phyloP scores from a whole-genome alignment of 2,113 vertebrate genomes.

The Zosterops lateralis region DNA sequence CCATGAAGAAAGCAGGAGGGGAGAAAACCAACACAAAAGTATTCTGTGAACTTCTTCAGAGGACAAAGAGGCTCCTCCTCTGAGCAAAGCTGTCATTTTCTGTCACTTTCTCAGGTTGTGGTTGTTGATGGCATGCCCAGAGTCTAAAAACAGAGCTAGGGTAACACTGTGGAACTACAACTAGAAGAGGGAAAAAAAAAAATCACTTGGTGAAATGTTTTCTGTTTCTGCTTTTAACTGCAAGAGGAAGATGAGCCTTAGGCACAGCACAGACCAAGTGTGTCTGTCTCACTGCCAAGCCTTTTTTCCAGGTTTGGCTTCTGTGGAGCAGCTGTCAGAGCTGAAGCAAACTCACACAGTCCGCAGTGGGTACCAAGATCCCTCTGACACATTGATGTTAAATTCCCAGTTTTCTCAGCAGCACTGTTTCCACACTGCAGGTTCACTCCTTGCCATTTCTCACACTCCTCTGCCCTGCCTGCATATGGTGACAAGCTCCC shows the following conservation, averaged over 20 bases:
- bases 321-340: neutral
- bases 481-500: neutral
- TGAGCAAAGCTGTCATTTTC: neutral
- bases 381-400: neutral
- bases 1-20: rapidly evolving
- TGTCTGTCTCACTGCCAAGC: neutral
- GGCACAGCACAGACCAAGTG: neutral
- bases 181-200: neutral
- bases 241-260: neutral
- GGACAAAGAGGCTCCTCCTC: neutral
- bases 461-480: neutral
- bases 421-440: neutral
- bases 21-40: neutral
- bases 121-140: neutral
- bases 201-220: neutral
- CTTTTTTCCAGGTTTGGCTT: neutral
- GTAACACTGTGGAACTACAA: neutral
- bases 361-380: neutral
- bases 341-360: neutral
- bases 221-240: neutral
- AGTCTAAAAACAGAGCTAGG: neutral
- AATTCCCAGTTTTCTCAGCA: neutral
- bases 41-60: neutral
- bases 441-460: neutral
- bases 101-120: neutral